phyloP scores from a whole-genome alignment of 2,797 vertebrate species.

The Sebastes oblongus region DNA sequence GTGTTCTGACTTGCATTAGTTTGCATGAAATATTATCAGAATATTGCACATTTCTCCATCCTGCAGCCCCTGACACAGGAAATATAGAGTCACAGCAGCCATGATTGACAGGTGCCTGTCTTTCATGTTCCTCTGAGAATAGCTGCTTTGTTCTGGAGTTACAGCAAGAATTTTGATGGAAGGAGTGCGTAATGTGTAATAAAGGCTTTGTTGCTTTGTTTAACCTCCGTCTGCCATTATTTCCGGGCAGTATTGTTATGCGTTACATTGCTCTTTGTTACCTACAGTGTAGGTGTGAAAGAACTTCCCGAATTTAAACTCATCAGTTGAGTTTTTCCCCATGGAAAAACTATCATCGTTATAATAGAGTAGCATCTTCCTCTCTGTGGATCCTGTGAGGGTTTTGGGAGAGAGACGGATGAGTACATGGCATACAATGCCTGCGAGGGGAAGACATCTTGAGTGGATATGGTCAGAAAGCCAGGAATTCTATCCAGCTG shows the following conservation, averaged over 20 bases:
- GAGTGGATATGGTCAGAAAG: constrained; percentile 41
- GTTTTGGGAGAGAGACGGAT: constrained; percentile 26
- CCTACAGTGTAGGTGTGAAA: constrained; percentile 61
- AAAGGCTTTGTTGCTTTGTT: constrained; percentile 77
- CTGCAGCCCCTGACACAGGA: constrained; percentile 75
- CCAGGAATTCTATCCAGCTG: constrained; percentile 34
- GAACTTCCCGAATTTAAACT: constrained; percentile 58
- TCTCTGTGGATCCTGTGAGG: constrained; percentile 31
- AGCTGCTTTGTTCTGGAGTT: constrained; percentile 76
- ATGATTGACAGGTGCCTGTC: constrained; percentile 85
- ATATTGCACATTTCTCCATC: constrained; percentile 85
- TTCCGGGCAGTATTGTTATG: constrained; percentile 68
- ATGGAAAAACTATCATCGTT: constrained; percentile 23
- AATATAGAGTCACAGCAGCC: constrained; percentile 67
- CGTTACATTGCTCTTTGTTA: constrained; percentile 60
- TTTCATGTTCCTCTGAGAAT: constrained; percentile 75
- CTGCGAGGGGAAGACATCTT: constrained; percentile 30
- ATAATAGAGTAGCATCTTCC: constrained; percentile 29
- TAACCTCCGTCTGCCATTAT: constrained; percentile 71
- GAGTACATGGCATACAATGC: constrained; percentile 11
- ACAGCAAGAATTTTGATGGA: constrained; percentile 71
- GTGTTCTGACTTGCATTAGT: constrained; percentile 85
- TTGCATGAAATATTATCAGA: constrained; percentile 89
- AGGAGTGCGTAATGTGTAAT: constrained; percentile 65
- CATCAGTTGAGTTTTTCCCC: constrained; percentile 31